Percentiles rank a stretch among this genome's conserved stretches.
Evolutionary conservation across 2,888 invertebrate genomes (phyloP).

Genomic region (Rhogogaster chlorosoma): DNA sequence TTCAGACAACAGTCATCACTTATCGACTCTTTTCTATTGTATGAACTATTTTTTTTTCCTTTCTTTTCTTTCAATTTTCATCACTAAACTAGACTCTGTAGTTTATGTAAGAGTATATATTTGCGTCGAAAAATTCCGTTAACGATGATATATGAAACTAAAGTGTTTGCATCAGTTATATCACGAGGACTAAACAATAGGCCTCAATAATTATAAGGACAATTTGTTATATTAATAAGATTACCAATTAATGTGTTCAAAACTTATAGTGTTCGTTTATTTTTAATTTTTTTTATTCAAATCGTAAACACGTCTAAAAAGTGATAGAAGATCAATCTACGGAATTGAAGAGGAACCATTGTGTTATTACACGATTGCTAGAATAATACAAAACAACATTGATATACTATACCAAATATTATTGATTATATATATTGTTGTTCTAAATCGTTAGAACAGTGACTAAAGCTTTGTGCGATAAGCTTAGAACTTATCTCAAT

Average conservation of each 20-base stretch:
- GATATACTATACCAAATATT: neutral
- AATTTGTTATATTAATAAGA: neutral
- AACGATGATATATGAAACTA: no score
- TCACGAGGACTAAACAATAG: neutral
- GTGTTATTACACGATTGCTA: neutral
- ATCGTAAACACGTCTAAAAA: neutral
- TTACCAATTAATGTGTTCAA: neutral
- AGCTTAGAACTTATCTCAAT: neutral
- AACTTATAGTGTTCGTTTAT: neutral
- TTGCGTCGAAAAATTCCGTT: neutral
- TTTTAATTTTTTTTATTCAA: neutral
- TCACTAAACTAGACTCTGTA: neutral
- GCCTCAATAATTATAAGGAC: neutral
- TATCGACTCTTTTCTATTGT: neutral
- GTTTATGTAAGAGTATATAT: neutral
- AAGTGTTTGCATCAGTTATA: neutral
- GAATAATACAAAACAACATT: neutral
- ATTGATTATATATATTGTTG: conserved; percentile 23
- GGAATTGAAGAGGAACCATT: neutral
- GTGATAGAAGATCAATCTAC: neutral
- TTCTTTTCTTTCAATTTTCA: neutral
- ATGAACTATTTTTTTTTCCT: neutral
- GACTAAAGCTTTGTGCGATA: neutral
- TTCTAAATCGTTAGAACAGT: neutral
- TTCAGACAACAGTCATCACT: neutral